phyloP scores from a whole-genome alignment of 1,140 invertebrate species.

The Drosophila gunungcola region DNA sequence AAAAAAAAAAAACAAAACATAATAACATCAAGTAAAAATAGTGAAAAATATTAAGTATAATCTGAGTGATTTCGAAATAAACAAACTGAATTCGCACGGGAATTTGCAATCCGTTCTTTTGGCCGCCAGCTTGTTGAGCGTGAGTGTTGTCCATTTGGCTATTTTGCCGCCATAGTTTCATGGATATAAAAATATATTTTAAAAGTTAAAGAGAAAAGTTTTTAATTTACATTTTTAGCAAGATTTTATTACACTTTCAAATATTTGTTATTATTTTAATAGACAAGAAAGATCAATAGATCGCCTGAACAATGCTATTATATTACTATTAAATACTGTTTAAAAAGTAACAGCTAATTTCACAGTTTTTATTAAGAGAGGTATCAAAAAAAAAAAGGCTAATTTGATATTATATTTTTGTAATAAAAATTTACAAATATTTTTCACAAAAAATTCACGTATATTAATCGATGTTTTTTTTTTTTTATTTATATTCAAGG shows the following conservation, averaged over 20 bases:
- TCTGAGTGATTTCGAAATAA: slow-evolving; percentile 49
- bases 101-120: slow-evolving; percentile 67
- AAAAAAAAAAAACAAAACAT: slow-evolving; percentile 10
- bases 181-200: not conserved
- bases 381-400: too few relatives aligned
- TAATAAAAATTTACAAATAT: too few relatives aligned
- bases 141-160: slow-evolving; percentile 41
- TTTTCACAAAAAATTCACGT: not conserved
- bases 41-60: slow-evolving; percentile 46
- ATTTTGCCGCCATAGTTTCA: not conserved
- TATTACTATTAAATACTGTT: too few relatives aligned
- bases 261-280: too few relatives aligned
- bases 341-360: too few relatives aligned
- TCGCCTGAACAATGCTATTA: too few relatives aligned
- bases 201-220: not conserved
- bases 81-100: slow-evolving; percentile 58
- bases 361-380: too few relatives aligned
- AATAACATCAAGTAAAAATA: slow-evolving; percentile 23
- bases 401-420: too few relatives aligned
- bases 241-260: too few relatives aligned
- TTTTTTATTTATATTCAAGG: slow-evolving; percentile 37
- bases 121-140: slow-evolving; percentile 76
- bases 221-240: not conserved
- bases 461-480: not conserved
- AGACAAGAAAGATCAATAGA: too few relatives aligned